These are phyloP conservation scores for Condylura cristata DNA, from an alignment of 2,113 vertebrate species.

Conservation along the genomic window DNA sequence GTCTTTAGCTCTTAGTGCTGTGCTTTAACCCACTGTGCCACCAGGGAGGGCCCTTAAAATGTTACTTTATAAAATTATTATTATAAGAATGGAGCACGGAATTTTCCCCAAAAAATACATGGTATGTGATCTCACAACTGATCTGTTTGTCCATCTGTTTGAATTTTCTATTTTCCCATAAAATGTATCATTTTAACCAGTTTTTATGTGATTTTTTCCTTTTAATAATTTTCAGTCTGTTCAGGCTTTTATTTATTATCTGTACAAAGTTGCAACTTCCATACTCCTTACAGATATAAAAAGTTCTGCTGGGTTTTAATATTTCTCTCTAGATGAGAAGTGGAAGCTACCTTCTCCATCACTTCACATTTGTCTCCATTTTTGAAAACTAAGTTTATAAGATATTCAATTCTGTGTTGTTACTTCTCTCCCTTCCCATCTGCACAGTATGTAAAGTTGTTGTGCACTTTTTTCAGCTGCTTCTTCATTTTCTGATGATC, in stretches of 20 bases:
- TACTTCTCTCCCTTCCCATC: accelerated
- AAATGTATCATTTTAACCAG: background rate
- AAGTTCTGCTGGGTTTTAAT: background rate
- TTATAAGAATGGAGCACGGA: background rate
- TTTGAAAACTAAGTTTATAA: background rate
- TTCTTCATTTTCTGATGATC: background rate
- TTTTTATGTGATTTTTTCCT: no score
- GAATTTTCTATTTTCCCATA: background rate
- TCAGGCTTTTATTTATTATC: background rate
- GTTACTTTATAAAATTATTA: background rate
- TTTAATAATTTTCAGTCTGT: background rate
- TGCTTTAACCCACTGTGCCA: no score
- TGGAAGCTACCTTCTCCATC: background rate
- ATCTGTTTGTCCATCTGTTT: background rate
- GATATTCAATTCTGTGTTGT: background rate
- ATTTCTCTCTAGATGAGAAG: background rate
- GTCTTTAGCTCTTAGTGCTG: no score
- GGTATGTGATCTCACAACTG: background rate
- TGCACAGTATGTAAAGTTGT: background rate
- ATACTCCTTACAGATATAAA: background rate
- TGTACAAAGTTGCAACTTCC: background rate
- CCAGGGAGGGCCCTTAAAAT: no score
- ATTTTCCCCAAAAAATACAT: background rate
- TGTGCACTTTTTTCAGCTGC: background rate
- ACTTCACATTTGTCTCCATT: background rate